phyloP scores from a whole-genome alignment of 2,888 invertebrate species.

The Anthoptus insignis region DNA sequence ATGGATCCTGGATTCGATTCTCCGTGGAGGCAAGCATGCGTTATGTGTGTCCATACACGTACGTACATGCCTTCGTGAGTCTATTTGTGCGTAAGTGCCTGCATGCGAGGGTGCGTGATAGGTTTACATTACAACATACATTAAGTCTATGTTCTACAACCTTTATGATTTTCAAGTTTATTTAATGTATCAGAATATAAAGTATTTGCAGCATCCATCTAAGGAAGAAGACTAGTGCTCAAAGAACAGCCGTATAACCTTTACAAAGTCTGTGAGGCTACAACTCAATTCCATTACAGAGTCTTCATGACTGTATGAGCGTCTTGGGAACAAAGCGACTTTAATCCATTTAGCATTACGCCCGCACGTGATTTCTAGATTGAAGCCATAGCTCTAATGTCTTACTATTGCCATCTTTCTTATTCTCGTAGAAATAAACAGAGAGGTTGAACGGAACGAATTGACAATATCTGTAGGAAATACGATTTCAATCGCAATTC shows the following conservation, averaged over 20 bases:
- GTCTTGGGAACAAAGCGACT: slow-evolving; percentile 60
- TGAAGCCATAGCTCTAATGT: slow-evolving; percentile 49
- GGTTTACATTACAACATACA: no score
- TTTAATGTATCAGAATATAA: no score
- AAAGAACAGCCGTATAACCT: slow-evolving; percentile 41
- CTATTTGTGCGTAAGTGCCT: no score
- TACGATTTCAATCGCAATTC: no score
- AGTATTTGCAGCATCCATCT: neutral
- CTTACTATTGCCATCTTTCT: slow-evolving; percentile 21
- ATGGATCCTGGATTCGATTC: no score
- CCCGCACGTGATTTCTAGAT: slow-evolving; percentile 35
- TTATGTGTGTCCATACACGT: no score
- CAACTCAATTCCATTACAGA: slow-evolving; percentile 65
- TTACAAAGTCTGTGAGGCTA: slow-evolving; percentile 46
- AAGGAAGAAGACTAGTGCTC: slow-evolving; percentile 1
- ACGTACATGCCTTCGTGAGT: no score
- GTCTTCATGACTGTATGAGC: slow-evolving; percentile 49
- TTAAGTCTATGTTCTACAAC: no score
- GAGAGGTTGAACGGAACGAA: slow-evolving; percentile 9
- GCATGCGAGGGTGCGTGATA: no score
- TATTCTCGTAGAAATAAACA: neutral
- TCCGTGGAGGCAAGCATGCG: no score
- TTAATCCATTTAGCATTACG: slow-evolving; percentile 55
- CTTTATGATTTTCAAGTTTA: no score
- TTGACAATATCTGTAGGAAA: slow-evolving; percentile 19